Evolutionary conservation across 2,113 vertebrate species (phyloP), one percentile per base, ranked within the genome.

Genomic region (Syngnathoides biaculeatus): DNA sequence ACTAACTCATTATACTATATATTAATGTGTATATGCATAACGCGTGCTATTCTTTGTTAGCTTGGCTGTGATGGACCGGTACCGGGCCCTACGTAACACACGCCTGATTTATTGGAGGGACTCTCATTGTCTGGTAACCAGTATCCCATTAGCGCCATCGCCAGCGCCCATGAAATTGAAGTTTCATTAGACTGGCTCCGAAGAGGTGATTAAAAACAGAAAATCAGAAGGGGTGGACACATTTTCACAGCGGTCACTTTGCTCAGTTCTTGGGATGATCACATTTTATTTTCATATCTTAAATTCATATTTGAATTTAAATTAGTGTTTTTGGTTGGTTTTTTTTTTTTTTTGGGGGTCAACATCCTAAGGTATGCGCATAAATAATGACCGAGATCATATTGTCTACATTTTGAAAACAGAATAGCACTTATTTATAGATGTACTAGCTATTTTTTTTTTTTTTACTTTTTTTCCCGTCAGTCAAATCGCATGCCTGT

Each of bases 141-240:
- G 67, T 73, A 70, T 80, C 67, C 53, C 75, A 78, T 84, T 78
- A 74, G 76, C 60, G 77, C 79, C 77, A 84, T 75, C 62, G 53
- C 74, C 78, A 80, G 60, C 60, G 17, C 61, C 74, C 83, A 81
- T 86, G 83, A 90, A 88, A 87, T 88, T 86, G 79, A 22, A 84
- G 87, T 86, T 80, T 85, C 84, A 86, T 75, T 66, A 84, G 71
- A 85, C 71, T 70, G 77, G 64, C 62, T 84, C 64, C 42, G 79
- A 72, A 60, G 67, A 30, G 26, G 55, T 30, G 55, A 57, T 84
- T 58, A 84, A 75, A 60, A 38, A 71, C 78, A 62, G 30, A 62
- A 17, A 62, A 62, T 72, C 67, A 80, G 64, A 57, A 78, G 72
- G 75, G 73, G 74, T 62, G 53, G 8, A 63, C 64, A 75, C 68